Evolutionary conservation across 2,797 vertebrate genomes (phyloP).

Genomic region (Anolis apletophallus): DNA sequence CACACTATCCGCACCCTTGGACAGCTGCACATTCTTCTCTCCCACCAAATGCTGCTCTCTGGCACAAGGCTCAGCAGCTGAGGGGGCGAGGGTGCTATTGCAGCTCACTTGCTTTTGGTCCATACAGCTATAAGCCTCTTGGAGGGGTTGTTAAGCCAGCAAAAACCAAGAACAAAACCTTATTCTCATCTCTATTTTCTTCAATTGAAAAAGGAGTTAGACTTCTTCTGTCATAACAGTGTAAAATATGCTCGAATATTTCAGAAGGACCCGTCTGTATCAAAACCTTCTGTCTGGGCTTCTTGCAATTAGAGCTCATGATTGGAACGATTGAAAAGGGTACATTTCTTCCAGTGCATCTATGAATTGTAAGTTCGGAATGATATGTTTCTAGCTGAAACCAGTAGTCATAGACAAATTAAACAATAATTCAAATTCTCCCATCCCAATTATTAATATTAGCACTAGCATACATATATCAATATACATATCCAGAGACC

Average conservation of each 20-base stretch:
- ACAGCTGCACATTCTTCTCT: constrained; percentile 33
- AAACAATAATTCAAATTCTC: background rate
- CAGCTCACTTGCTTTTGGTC: background rate
- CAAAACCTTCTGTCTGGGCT: background rate
- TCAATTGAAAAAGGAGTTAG: background rate
- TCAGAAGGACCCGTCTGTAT: background rate
- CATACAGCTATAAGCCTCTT: background rate
- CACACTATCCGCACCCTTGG: constrained; percentile 18
- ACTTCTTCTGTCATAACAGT: background rate
- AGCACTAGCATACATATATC: background rate
- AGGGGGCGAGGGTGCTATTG: background rate
- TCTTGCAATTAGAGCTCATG: background rate
- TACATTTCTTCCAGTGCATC: background rate
- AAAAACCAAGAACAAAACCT: background rate
- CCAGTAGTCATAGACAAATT: background rate
- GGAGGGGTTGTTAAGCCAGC: background rate
- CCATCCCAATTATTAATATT: background rate
- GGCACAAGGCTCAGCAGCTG: background rate
- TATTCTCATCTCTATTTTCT: background rate
- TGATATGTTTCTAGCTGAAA: background rate
- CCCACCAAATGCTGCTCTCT: background rate
- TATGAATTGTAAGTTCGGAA: background rate
- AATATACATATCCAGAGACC: background rate
- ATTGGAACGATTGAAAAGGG: background rate
- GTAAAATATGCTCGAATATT: background rate